Evolutionary conservation across 2,113 vertebrate genomes (phyloP).

Genomic region (Syrmaticus mikado): DNA sequence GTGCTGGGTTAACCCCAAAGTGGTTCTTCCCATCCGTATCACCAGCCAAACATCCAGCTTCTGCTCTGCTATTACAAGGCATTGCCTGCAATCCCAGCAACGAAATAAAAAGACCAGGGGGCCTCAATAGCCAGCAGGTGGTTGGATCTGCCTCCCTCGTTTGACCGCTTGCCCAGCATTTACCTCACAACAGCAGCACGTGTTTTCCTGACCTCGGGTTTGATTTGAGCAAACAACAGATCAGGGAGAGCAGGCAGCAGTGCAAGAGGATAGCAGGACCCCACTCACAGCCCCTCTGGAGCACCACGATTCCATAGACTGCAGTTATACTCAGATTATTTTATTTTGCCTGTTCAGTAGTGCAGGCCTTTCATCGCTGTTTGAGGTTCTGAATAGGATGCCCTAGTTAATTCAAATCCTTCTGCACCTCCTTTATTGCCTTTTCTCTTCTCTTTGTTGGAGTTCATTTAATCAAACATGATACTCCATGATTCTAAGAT

Average conservation of each 20-base stretch:
- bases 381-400: not conserved
- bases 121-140: not conserved
- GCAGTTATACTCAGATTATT: fast-evolving
- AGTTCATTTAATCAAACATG: not conserved
- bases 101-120: not conserved
- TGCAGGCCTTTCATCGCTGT: too few relatives aligned
- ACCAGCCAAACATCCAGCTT: not conserved
- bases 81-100: not conserved
- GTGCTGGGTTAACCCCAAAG: not conserved
- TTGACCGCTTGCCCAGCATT: not conserved
- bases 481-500: not conserved
- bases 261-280: fast-evolving
- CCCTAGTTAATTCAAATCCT: not conserved
- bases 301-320: fast-evolving
- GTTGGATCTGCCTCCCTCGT: not conserved
- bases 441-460: not conserved
- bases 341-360: not conserved
- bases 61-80: not conserved
- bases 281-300: not conserved
- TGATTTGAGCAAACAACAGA: not conserved
- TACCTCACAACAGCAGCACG: not conserved
- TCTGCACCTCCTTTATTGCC: not conserved
- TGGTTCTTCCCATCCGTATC: not conserved
- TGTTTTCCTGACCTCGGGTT: not conserved
- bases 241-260: not conserved